Conservation (phyloP, 2,797 vertebrate genomes). For the Taenioides sp. region DNA sequence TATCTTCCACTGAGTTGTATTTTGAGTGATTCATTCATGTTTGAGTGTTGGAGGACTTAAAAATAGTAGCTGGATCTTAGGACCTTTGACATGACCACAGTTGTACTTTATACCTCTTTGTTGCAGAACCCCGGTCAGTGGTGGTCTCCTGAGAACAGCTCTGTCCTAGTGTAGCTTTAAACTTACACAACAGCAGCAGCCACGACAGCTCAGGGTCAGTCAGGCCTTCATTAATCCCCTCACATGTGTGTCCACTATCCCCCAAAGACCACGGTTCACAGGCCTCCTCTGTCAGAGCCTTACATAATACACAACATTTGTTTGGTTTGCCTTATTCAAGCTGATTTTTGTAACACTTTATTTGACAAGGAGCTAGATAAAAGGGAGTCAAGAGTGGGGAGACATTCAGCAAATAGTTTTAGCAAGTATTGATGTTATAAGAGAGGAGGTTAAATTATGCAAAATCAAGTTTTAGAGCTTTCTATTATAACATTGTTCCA, state of each 20-base stretch:
- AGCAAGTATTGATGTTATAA: too few species aligned
- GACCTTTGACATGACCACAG: background rate
- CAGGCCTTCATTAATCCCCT: conserved; percentile 22
- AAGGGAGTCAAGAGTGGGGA: background rate
- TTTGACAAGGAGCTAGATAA: background rate
- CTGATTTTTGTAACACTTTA: background rate
- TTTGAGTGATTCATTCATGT: too few species aligned
- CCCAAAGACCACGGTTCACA: conserved; percentile 59
- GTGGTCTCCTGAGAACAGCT: conserved; percentile 19
- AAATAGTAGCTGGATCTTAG: background rate
- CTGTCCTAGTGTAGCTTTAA: conserved; percentile 27
- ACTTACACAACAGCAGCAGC: conserved; percentile 51
- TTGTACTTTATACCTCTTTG: background rate
- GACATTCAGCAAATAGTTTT: too few species aligned
- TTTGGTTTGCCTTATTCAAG: conserved; percentile 11
- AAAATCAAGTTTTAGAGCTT: too few species aligned
- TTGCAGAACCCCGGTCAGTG: background rate
- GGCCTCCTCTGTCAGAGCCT: conserved; percentile 54
- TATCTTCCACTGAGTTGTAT: too few species aligned
- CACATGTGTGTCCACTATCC: conserved; percentile 50
- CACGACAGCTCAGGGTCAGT: conserved; percentile 35
- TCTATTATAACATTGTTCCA: too few species aligned
- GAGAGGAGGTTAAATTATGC: too few species aligned
- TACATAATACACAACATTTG: conserved; percentile 53
- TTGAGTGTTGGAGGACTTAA: background rate